Evolutionary conservation across 2,888 invertebrate species (phyloP).

Genomic region (Limnephilus rhombicus): DNA sequence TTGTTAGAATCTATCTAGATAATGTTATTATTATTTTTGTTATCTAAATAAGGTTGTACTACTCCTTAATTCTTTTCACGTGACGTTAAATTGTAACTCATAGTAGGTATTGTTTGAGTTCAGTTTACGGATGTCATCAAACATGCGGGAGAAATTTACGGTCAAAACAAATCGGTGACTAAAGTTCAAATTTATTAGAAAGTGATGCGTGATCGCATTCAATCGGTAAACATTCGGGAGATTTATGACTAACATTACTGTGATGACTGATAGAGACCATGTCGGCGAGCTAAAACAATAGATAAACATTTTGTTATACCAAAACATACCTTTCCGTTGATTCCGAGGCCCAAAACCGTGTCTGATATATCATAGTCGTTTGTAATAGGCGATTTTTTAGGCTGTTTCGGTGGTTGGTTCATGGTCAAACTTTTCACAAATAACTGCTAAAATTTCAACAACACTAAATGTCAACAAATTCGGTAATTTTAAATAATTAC

Average conservation of each 20-base stretch:
- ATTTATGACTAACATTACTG: not conserved
- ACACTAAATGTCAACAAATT: constrained; percentile 36
- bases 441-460: constrained; percentile 25
- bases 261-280: constrained; percentile 1
- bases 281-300: not conserved
- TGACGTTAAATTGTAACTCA: not conserved
- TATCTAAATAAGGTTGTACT: not conserved
- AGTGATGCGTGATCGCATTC: not conserved
- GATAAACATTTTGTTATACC: not conserved
- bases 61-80: not conserved
- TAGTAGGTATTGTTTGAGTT: not conserved
- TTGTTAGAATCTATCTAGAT: not conserved
- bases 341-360: constrained; percentile 96
- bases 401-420: constrained; percentile 57
- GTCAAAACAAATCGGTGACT: not conserved
- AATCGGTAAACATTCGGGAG: not conserved
- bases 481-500: constrained; percentile 30
- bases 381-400: constrained; percentile 83
- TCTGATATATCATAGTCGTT: constrained; percentile 95
- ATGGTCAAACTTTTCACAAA: constrained; percentile 47
- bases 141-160: not conserved
- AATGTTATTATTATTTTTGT: not conserved
- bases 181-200: not conserved
- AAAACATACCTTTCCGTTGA: constrained; percentile 90
- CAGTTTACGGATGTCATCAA: not conserved